Base-by-base conservation (phyloP, 2,113 vertebrate genomes). In the Pogonocichla stellata region DNA sequence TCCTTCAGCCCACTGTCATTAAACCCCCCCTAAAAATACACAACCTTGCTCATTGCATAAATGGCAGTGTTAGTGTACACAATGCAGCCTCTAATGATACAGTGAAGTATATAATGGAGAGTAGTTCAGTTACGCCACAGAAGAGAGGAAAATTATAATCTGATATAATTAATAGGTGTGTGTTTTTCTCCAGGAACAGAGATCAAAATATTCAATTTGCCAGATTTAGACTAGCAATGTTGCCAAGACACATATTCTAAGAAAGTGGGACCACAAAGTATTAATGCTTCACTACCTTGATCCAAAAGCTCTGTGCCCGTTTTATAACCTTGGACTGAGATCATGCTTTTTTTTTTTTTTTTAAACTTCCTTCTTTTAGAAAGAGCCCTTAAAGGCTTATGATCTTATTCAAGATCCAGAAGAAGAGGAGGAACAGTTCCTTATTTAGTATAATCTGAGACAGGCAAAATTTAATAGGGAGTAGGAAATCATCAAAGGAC, bases 131-230 rank as follows among this genome's bases (percentile, higher is more conserved):
- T 82, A 77, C 16, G 25, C 65, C 40, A 14, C 13, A 40, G 4
- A 85, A 83, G 78, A 88, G 48, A 86, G 56, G 51, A 84, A 93
- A 90, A 72, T 53, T 80, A 60, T 94, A 51, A 95, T 77, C 71
- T 73, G 64, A 60, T 83, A 57, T 51, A 86, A 92, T 72, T 51
- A 86, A 83, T 72, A 84, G 67, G 62, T 80, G 40, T 4, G 1
- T 47, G 29, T 86, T 94, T 90, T 90, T 92, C 85, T 79, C 54
- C 48, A 65, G 74, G 65, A 57, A 79, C 26, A 58, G 65, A 90
- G 50, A 86, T 79, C 42, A 90, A 95, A 92, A 95, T 94, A 85
- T 4, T 84, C 54, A 56, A 31, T 92, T 92, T 95, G 23, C 81
- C 54, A 48, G 53, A 84, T 88, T 86, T 92, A 91, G 58, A 61